Evolutionary conservation across 2,113 vertebrate species (phyloP), one percentile per base, ranked within the genome.

Genomic region (Pungitius pungitius): DNA sequence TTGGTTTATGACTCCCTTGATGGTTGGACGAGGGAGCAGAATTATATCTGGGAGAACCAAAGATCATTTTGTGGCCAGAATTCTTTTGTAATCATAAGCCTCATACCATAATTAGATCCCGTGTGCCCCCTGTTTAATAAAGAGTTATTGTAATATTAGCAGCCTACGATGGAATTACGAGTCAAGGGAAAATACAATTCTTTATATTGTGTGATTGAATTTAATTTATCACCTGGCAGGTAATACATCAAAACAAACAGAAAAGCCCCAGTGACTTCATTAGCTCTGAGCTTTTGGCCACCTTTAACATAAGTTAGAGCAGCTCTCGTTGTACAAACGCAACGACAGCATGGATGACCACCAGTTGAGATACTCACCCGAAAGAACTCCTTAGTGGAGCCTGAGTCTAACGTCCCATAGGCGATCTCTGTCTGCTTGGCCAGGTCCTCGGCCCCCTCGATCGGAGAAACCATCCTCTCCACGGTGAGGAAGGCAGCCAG

Each of bases 381-480:
- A 90, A 99, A 99, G 93, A 99, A 99, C 93, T 99, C 97, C 95
- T 99, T 99, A 75, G 97, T 99, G 85, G 97, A 99, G 80, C 97
- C 97, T 22, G 97, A 98, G 92, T 99, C 96, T 93, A 99, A 89
- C 35, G 97, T 99, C 69, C 97, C 97, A 72, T 99, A 99, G 75
- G 97, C 97, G 68, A 99, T 99, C 93, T 99, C 97, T 0, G 97
- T 99, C 93, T 99, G 97, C 75, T 99, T 99, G 83, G 97, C 97
- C 90, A 99, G 90, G 90, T 99, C 97, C 91, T 99, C 97, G 6
- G 97, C 97, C 14, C 97, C 96, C 92, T 99, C 97, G 74, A 99
- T 99, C 20, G 97, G 97, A 79, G 97, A 99, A 55, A 99, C 97
- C 97, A 99, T 99, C 89, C 97, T 95, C 88, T 98, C 97, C 93